Conservation (phyloP, 2,888 invertebrate genomes). For the Chrysolina haemoptera region DNA sequence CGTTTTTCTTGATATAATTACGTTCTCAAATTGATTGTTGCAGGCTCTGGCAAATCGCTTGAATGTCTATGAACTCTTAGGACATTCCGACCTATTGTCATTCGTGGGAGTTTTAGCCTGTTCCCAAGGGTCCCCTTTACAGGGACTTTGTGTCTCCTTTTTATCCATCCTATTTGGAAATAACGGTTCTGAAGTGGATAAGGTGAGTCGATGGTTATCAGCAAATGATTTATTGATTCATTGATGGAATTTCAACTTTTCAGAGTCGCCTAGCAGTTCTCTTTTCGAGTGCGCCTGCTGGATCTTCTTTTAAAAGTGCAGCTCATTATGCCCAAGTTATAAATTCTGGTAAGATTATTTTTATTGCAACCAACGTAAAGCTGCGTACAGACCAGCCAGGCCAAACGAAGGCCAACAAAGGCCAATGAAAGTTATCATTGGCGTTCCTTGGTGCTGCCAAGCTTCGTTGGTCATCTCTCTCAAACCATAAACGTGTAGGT, state of each 20-base stretch:
- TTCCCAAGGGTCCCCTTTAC: constrained; percentile 31
- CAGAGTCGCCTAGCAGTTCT: constrained; percentile 26
- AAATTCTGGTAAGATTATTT: constrained; percentile 24
- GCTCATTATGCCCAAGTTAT: constrained; percentile 34
- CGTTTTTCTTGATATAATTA: no score
- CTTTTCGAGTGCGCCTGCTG: constrained; percentile 26
- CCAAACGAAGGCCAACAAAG: no score
- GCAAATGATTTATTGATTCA: not conserved
- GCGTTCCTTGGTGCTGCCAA: no score
- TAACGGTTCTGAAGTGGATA: constrained; percentile 42
- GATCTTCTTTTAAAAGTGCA: constrained; percentile 34
- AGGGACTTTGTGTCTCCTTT: constrained; percentile 36
- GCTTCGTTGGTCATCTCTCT: no score
- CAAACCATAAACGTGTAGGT: no score
- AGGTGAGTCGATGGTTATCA: constrained; percentile 32
- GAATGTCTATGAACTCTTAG: constrained; percentile 33
- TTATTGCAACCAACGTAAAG: not conserved
- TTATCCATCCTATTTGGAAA: constrained; percentile 36
- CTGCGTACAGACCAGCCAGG: no score
- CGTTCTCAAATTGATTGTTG: no score
- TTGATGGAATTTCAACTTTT: constrained; percentile 9
- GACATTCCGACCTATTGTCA: constrained; percentile 23
- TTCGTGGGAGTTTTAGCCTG: constrained; percentile 22
- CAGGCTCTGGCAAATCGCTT: constrained; percentile 18
- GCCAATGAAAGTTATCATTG: no score